Conservation (phyloP, 2,888 invertebrate genomes). For the Allacma fusca region DNA sequence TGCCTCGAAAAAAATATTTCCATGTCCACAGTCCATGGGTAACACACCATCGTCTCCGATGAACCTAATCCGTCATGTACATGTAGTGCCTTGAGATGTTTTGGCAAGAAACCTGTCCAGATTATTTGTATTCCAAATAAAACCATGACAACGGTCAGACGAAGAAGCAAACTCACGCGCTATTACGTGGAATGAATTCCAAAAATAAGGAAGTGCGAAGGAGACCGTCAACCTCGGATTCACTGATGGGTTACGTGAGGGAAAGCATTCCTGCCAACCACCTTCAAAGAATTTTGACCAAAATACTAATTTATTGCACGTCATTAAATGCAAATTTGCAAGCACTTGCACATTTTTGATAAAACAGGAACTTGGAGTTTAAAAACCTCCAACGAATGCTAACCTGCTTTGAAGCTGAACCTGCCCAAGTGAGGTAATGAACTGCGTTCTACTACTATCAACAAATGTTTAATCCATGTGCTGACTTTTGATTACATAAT, state of each 20-base stretch:
- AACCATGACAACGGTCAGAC: neutral
- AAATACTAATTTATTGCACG: slow-evolving; percentile 4
- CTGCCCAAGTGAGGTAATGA: no score
- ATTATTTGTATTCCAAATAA: neutral
- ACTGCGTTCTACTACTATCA: no score
- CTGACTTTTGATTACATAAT: no score
- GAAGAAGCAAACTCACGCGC: neutral
- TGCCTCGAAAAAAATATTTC: no score
- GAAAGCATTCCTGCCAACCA: neutral
- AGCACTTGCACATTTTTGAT: neutral
- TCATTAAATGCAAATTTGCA: neutral
- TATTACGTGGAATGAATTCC: neutral
- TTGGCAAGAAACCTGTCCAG: no score
- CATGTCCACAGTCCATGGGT: no score
- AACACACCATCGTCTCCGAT: no score
- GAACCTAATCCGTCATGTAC: no score
- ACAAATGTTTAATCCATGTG: no score
- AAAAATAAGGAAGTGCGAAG: neutral
- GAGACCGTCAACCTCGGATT: neutral
- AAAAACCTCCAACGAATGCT: no score
- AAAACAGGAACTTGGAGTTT: neutral
- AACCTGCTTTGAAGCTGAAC: no score
- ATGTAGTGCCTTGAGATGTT: no score
- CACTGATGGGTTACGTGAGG: neutral
- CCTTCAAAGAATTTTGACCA: neutral